These are phyloP conservation scores for Mastomys coucha DNA, from an alignment of 2,113 vertebrate species.

Conservation along the genomic window DNA sequence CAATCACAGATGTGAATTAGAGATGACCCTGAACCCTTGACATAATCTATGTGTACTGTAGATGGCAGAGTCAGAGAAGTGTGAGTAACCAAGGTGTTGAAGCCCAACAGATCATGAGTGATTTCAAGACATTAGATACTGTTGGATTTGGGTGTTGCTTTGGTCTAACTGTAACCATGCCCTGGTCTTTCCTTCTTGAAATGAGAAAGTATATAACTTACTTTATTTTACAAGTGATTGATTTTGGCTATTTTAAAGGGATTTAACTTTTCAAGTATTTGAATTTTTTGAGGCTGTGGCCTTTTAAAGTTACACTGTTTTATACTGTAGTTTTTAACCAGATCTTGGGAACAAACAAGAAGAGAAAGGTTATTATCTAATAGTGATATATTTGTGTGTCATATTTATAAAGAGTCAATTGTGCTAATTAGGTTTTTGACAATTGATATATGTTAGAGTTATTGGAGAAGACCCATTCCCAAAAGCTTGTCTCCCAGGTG, in stretches of 20 bases:
- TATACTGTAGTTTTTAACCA: neutral
- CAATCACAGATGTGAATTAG: neutral
- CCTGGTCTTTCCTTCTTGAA: neutral
- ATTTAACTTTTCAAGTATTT: neutral
- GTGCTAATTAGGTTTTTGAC: neutral
- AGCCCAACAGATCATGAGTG: neutral
- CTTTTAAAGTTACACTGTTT: neutral
- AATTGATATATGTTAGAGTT: neutral
- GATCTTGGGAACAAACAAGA: neutral
- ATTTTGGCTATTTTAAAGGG: neutral
- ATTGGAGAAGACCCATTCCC: neutral
- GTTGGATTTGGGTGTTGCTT: neutral
- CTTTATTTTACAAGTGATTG: neutral
- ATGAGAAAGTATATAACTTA: neutral
- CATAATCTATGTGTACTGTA: neutral
- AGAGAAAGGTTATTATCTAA: neutral
- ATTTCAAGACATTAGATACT: neutral
- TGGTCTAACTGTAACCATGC: neutral
- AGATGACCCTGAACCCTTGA: neutral
- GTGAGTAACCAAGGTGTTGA: neutral
- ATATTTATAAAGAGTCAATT: neutral
- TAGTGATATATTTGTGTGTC: neutral
- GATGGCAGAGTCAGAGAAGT: neutral
- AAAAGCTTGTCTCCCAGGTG: neutral
- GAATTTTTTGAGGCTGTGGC: neutral